Conservation (phyloP, 2,113 vertebrate species). For the Xiphorhynchus elegans region DNA sequence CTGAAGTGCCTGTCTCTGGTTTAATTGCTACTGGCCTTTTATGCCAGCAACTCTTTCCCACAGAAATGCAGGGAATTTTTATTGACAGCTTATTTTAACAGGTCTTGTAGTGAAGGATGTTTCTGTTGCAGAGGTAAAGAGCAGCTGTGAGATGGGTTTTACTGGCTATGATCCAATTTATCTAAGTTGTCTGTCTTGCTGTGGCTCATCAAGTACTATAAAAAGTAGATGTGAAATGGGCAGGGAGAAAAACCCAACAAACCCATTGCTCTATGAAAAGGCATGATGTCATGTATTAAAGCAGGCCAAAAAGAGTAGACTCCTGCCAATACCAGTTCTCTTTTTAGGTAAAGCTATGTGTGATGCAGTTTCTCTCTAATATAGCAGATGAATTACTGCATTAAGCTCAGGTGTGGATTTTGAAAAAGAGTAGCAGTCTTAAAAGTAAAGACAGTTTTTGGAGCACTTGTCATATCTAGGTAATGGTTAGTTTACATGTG, state of each 20-base stretch:
- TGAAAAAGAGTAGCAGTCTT: not conserved
- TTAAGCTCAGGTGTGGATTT: not conserved
- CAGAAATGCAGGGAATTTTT: slow-evolving; percentile 18
- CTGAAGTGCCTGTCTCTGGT: not conserved
- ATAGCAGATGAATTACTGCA: not conserved
- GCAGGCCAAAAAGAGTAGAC: not conserved
- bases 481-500: not conserved
- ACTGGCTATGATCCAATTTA: slow-evolving; percentile 45
- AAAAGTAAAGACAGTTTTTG: not conserved
- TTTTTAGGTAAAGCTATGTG: not conserved
- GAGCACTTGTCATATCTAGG: not conserved
- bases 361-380: not conserved
- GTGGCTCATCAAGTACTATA: slow-evolving; percentile 1
- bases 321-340: not conserved
- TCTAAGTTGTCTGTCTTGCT: slow-evolving; percentile 22
- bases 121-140: slow-evolving; percentile 28
- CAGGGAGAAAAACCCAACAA: not conserved
- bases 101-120: slow-evolving; percentile 30
- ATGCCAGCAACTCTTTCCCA: not conserved
- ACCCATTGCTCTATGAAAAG: not conserved
- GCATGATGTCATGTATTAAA: not conserved
- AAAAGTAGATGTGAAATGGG: slow-evolving; percentile 5
- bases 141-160: slow-evolving; percentile 46
- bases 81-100: slow-evolving; percentile 52
- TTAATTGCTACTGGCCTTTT: slow-evolving; percentile 13